Evolutionary conservation across 1,140 invertebrate species (phyloP).

Genomic region (Homarus americanus): DNA sequence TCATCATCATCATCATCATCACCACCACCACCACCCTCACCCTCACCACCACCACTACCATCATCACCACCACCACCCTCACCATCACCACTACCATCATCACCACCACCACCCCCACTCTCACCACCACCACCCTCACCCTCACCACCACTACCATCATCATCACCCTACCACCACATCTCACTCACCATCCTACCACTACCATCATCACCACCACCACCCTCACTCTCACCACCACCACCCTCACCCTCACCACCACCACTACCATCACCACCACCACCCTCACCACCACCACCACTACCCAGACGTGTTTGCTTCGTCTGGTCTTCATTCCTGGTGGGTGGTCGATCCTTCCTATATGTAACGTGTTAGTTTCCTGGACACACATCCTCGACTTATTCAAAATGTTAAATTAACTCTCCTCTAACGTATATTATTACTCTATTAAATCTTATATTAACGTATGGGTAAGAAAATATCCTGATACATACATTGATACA

Average conservation of each 20-base stretch:
- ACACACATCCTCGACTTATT: no score
- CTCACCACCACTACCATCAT: background rate
- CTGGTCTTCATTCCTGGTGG: no score
- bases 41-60: background rate
- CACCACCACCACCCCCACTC: background rate
- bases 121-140: background rate
- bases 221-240: background rate
- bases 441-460: no score
- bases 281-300: background rate
- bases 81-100: background rate
- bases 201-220: background rate
- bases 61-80: background rate
- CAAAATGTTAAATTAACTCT: no score
- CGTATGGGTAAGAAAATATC: no score
- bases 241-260: background rate
- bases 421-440: no score
- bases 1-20: background rate
- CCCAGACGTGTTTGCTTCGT: background rate
- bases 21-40: background rate
- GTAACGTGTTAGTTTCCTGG: no score
- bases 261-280: background rate
- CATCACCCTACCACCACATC: background rate
- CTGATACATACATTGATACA: no score
- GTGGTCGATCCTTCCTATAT: no score
- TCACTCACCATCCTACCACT: no score